A percentile compares a stretch with the other conserved stretches of the same genome.
Evolutionary conservation across 2,113 vertebrate genomes (phyloP).

Genomic region (Orthonyx spaldingii): DNA sequence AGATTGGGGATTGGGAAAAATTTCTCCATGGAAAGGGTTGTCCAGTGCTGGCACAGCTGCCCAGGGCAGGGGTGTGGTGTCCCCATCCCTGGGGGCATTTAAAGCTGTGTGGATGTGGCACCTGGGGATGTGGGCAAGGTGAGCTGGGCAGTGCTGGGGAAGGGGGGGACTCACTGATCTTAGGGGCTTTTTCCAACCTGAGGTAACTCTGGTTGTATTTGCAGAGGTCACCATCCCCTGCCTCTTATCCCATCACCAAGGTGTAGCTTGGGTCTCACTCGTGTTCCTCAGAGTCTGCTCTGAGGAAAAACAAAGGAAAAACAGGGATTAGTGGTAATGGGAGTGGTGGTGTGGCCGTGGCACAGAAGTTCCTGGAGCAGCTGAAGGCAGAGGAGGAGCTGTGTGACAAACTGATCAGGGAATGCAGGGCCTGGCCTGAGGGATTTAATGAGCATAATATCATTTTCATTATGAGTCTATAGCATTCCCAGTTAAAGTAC

Average conservation of each 20-base stretch:
- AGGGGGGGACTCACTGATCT: accelerated
- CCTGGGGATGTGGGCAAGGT: accelerated
- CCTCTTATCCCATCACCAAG: not conserved
- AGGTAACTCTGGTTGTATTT: not conserved
- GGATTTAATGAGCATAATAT: not conserved
- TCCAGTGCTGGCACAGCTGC: not conserved
- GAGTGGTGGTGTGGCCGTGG: not conserved
- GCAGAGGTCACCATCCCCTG: accelerated
- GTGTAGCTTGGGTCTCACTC: not conserved
- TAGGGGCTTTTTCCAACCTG: not conserved
- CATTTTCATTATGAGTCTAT: not conserved
- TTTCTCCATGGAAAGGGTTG: not conserved
- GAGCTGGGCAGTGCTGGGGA: not conserved
- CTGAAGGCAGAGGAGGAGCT: not conserved
- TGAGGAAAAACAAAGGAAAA: not conserved
- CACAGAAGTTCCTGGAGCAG: not conserved
- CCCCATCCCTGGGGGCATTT: not conserved
- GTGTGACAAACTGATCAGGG: not conserved
- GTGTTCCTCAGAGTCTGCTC: not conserved
- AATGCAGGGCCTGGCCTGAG: not conserved
- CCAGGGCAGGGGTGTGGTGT: not conserved
- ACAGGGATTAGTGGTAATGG: not conserved
- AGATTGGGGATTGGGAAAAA: not conserved
- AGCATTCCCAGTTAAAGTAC: not conserved
- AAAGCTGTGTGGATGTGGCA: not conserved